Conservation (phyloP, 2,888 invertebrate genomes). For the Phortica okadai region DNA sequence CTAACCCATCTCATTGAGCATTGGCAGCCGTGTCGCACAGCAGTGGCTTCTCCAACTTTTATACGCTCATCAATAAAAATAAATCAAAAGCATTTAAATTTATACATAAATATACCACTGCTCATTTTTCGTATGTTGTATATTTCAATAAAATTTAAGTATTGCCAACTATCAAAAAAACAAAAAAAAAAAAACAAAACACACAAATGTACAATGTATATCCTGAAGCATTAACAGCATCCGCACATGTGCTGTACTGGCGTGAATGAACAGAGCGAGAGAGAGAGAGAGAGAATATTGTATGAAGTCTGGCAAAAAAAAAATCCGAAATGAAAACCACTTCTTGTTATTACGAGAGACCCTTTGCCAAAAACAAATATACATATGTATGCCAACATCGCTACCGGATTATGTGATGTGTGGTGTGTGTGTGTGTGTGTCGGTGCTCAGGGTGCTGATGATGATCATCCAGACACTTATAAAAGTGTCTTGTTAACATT, state of each 20-base stretch:
- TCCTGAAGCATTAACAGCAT: conserved; percentile 12
- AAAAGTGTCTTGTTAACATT: conserved; percentile 70
- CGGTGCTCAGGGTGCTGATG: conserved; percentile 12
- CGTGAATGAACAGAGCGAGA: background rate
- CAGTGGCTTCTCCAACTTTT: conserved; percentile 52
- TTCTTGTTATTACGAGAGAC: conserved; percentile 24
- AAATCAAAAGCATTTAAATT: conserved; percentile 65
- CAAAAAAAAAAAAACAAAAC: background rate
- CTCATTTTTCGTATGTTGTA: conserved; percentile 12
- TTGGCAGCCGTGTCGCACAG: conserved; percentile 31
- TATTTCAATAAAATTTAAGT: conserved; percentile 29
- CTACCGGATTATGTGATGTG: conserved; percentile 64
- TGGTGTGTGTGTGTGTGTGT: conserved; percentile 8
- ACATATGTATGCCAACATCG: conserved; percentile 67
- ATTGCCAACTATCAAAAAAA: background rate
- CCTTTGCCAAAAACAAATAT: conserved; percentile 63
- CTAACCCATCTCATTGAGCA: conserved; percentile 11
- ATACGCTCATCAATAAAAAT: conserved; percentile 71
- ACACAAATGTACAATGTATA: conserved; percentile 8
- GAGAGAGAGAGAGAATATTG: no score
- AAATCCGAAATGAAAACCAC: conserved; percentile 12
- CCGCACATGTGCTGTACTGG: background rate
- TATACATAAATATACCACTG: conserved; percentile 36
- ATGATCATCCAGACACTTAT: conserved; percentile 52
- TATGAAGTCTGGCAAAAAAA: background rate